Evolutionary conservation across 2,797 vertebrate species (phyloP), one percentile per base, ranked within the genome.

Genomic region (Enteromius unitaeniatus): DNA sequence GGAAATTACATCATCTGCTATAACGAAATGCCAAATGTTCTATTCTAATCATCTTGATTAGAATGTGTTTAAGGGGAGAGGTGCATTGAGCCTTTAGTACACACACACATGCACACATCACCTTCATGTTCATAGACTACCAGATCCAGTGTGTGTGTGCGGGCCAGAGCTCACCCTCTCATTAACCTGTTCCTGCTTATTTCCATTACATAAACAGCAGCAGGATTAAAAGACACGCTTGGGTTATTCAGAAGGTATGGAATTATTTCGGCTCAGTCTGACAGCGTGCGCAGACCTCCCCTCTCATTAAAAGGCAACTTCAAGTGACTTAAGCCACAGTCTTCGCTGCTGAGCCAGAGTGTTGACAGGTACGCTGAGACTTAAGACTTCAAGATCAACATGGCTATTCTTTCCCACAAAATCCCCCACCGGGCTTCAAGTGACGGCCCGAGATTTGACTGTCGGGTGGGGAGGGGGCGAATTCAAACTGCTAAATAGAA

Each of bases 361-460:
- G 92, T 91, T 93, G 94, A 94, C 93, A 94, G 93, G 93, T 93
- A 94, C 90, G 91, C 91, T 88, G 91, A 91, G 92, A 93, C 91
- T 94, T 94, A 93, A 95, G 91, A 87, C 92, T 90, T 89, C 88
- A 85, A 93, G 92, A 93, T 93, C 93, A 93, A 90, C 92, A 69
- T 87, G 34, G 89, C 92, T 93, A 91, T 93, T 93, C 92, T 93
- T 89, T 88, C 89, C 90, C 91, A 90, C 91, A 91, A 93, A 94
- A 92, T 92, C 91, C 92, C 90, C 90, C 49, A 47, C 74, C n/a
- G 74, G 86, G 86, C 79, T 79, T 81, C 74, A 76, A 84, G 84
- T 72, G 81, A 87, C 55, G 78, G 85, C 45, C 78, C 19, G 62
- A 80, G 87, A 87, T 91, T 90, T 89, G 87, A 89, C 89, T 88